phyloP scores from a whole-genome alignment of 1,140 invertebrate genomes.

The Tetramorium parvispinum region DNA sequence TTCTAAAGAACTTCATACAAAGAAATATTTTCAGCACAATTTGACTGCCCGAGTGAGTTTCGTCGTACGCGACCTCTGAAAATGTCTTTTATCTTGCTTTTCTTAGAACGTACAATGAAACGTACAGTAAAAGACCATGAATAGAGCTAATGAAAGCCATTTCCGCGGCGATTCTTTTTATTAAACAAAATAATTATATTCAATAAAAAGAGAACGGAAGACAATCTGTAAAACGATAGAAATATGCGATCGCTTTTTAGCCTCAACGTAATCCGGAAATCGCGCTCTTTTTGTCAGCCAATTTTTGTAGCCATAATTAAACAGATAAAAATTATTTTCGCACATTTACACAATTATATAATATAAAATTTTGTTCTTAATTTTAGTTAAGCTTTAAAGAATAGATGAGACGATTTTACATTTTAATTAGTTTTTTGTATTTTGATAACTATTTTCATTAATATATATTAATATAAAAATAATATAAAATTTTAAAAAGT shows the following conservation, averaged over 20 bases:
- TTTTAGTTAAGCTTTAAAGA: neutral
- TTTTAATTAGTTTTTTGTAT: neutral
- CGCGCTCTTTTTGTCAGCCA: neutral
- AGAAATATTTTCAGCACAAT: slow-evolving; percentile 10
- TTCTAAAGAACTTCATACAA: neutral
- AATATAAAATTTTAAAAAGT: neutral
- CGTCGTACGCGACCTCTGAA: neutral
- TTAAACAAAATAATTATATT: slow-evolving; percentile 18
- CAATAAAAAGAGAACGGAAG: neutral
- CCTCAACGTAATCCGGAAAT: neutral
- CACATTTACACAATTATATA: neutral
- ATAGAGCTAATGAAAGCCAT: slow-evolving; percentile 31
- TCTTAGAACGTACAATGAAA: slow-evolving; percentile 1
- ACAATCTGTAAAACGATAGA: neutral
- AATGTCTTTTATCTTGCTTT: slow-evolving; percentile 13
- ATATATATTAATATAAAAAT: too few species aligned
- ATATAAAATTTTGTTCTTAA: neutral
- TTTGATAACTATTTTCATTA: neutral
- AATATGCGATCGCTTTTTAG: neutral
- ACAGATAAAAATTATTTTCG: neutral
- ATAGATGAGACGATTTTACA: neutral
- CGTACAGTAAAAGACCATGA: neutral
- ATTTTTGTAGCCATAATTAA: neutral
- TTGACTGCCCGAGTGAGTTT: neutral
- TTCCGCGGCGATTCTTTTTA: slow-evolving; percentile 1